Base-by-base conservation (phyloP, 1,140 invertebrate species). In the Ceratitis capitata region DNA sequence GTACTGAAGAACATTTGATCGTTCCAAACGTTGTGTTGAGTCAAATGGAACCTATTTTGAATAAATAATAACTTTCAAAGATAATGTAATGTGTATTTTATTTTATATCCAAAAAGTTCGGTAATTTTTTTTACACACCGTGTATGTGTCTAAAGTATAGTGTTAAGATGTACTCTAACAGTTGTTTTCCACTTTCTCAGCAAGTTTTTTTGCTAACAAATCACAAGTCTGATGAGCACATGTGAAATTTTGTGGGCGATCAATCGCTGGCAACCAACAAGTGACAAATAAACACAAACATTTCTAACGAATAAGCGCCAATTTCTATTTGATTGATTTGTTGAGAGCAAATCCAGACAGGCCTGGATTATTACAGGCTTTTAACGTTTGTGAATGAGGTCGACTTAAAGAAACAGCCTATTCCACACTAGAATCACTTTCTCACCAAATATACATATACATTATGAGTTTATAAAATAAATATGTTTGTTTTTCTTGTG, bases 291-390 rank as follows among this genome's bases (percentile, higher is more conserved):
- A 61, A 32, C 9, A 61, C 58, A 29, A 29, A 3, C 58, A 14
- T 7, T 61, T 61, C n/a, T 6, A 3, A 4, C 56, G 12, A 1
- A 32, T 61, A 61, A 3, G 26, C 26, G 58, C 26, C 26, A 61
- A 61, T 61, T 61, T 61, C 32, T 69, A 69, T 4, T 69, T 69
- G 61, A 69, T 32, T 69, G 61, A 69, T 69, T 69, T 69, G 61
- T 69, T 69, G 61, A 69, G 29, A 69, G 61, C 32, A 39, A 69
- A 69, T 32, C 32, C 32, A 69, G 32, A 69, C 32, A 69, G 32
- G 39, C 61, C 39, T 39, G 12, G 19, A 19, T 69, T 69, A 69
- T n/a, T 23, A 56, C 51, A n/a, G 16, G n/a, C 4, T 0, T 10
- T 16, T n/a, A n/a, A n/a, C n/a, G n/a, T 1, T 53, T 53, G 51